These are phyloP conservation scores for Acanthosoma haemorrhoidale DNA, from an alignment of 2,888 invertebrate species.

Conservation along the genomic window DNA sequence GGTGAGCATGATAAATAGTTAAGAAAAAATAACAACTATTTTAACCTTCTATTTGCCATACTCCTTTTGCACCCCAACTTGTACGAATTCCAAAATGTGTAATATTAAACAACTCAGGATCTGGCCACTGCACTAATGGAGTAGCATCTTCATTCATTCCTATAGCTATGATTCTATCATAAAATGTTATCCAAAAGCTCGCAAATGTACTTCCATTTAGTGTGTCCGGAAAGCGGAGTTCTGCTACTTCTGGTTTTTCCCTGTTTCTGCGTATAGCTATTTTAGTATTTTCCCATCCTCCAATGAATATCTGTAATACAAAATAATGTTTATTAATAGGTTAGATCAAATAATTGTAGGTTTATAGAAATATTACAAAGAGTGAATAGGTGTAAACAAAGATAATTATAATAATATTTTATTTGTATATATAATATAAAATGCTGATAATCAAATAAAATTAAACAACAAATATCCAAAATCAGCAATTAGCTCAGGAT, in stretches of 20 bases:
- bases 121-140: conserved; percentile 56
- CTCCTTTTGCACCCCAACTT: conserved; percentile 59
- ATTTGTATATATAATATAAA: no score
- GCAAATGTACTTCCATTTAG: conserved; percentile 68
- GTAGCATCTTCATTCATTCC: conserved; percentile 46
- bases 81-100: conserved; percentile 60
- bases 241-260: conserved; percentile 66
- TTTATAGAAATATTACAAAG: no score
- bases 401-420: no score
- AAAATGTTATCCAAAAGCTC: conserved; percentile 81
- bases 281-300: conserved; percentile 82
- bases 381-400: no score
- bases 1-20: no score
- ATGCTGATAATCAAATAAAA: no score
- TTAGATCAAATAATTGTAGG: not conserved
- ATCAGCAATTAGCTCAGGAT: no score
- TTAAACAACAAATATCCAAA: no score
- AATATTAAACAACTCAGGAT: conserved; percentile 56
- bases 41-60: conserved; percentile 54
- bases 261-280: conserved; percentile 76
- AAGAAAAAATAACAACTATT: no score
- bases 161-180: conserved; percentile 56
- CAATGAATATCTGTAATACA: conserved; percentile 63
- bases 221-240: conserved; percentile 65
- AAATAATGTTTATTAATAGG: not conserved